These are phyloP conservation scores for Epiblema foenella DNA, from an alignment of 2,888 invertebrate species.

Conservation along the genomic window DNA sequence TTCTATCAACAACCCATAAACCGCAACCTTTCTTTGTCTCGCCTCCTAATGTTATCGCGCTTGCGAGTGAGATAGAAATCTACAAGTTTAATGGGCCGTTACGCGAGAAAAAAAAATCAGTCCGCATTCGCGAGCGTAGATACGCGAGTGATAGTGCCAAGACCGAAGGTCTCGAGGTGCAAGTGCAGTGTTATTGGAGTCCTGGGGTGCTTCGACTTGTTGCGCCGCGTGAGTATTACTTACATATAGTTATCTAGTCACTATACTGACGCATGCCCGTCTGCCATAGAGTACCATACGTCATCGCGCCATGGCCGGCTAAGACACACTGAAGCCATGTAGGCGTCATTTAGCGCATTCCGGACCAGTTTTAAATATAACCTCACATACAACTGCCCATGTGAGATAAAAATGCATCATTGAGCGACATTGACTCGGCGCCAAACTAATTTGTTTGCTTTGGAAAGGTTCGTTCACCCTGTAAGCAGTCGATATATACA, in stretches of 20 bases:
- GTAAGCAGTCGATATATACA: constrained; percentile 27
- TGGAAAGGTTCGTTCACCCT: constrained; percentile 35
- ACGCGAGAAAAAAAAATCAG: constrained; percentile 85
- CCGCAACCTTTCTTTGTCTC: constrained; percentile 85
- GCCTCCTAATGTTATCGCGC: constrained; percentile 73
- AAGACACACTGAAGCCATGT: constrained; percentile 46
- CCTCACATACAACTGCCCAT: constrained; percentile 17
- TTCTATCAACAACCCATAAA: constrained; percentile 86
- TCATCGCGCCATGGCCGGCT: constrained; percentile 42
- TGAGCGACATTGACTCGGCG: constrained; percentile 35
- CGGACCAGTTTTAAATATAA: constrained; percentile 46
- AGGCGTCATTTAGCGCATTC: constrained; percentile 13
- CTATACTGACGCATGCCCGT: constrained; percentile 6
- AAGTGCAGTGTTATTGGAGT: constrained; percentile 62
- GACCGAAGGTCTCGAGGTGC: constrained; percentile 74
- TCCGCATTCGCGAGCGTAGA: constrained; percentile 84
- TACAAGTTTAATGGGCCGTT: constrained; percentile 85
- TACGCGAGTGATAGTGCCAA: constrained; percentile 83
- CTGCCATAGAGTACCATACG: constrained; percentile 39
- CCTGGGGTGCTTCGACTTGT: constrained; percentile 45
- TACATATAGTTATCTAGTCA: constrained; percentile 17
- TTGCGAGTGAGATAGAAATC: constrained; percentile 82
- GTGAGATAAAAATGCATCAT: constrained; percentile 17
- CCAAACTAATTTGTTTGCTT: constrained; percentile 28
- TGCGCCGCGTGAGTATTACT: constrained; percentile 44